Base-by-base conservation (phyloP, 2,888 invertebrate genomes). In the Nephrotoma appendiculata region DNA sequence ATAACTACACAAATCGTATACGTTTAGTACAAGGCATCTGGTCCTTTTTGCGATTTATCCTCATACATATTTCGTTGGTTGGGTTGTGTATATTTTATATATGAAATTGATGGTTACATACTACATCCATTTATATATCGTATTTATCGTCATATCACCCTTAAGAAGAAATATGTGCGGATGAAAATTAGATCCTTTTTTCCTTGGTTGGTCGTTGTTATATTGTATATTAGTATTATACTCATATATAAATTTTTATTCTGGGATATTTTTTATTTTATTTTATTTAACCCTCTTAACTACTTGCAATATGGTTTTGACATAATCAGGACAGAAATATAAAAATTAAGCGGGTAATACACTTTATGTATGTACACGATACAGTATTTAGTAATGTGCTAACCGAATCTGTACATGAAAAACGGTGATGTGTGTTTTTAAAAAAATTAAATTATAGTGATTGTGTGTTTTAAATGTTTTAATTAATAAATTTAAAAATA, bases 291-390 rank as follows among this genome's bases (percentile, higher is more conserved):
- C 71, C 71, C 71, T 71, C 71, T 71, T 71, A 71, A 71, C 71
- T 71, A 9, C 71, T 71, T 71, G 71, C 71, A 85, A 85, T 85
- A 44, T 85, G 85, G 42, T 85, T 85, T 85, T 85, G 85, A 85
- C 85, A 85, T 44, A 85, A 85, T 44, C 43, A 85, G 85, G 44
- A 85, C 85, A 85, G 31, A 71, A 71, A 71, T 31, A 71, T 71
- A 71, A 71, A 31, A 71, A 71, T 71, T 71, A 71, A 71, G 71
- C 71, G 71, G 71, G 71, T 71, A 71, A 71, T 71, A 71, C 71
- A 71, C 31, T 71, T 9, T 71, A 19, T 71, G 31, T 71, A 48
- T 48, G 48, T 48, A 5, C 12, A 48, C 12, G 31, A n/a, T 71
- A 71, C 31, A 44, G 7, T 44, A 6, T 9, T 9, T 9, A 71